Base-by-base conservation (phyloP, 2,113 vertebrate genomes). In the Polypterus senegalus region DNA sequence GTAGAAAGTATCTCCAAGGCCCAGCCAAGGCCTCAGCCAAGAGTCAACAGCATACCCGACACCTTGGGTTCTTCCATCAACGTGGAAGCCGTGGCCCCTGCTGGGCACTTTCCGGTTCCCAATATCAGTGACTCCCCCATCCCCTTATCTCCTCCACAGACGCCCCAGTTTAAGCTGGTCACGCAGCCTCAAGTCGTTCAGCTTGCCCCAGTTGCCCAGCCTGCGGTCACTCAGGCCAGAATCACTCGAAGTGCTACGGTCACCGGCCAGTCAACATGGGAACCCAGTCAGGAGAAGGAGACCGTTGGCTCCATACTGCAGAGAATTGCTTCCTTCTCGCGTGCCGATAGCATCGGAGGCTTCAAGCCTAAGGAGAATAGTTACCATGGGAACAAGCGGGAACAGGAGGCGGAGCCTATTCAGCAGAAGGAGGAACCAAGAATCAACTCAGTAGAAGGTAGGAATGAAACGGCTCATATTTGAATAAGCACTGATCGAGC, bases 241-340 rank as follows among this genome's bases (percentile, higher is more conserved):
- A 66, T 1, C 1, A 3, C 3, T 52, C 61, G 57, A 61, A 54
- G 56, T 9, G 46, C 63, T 3, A 54, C 53, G 47, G 45, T 44
- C 46, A 47, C n/a, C n/a, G 49, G 43, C 6, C 49, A 60, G 51
- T 47, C 54, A 7, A 4, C 57, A 6, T 63, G 68, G 56, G 66
- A 67, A 2, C 66, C 67, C 10, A 8, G 58, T 4, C 48, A 74
- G 51, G 65, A 27, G 48, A 74, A 63, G 52, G 79, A 87, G 46
- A 79, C 66, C 3, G 72, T 79, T 0, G 52, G 75, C 46, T 73
- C 59, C 48, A 77, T 83, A 55, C 67, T 79, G 43, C 79, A 84
- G 68, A 85, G 78, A 58, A 82, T 81, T 4, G 78, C 76, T 45
- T 83, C 84, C 57, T 79, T 81, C 61, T 79, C 81, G 44, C 69